phyloP scores from a whole-genome alignment of 2,113 vertebrate species.

The Clarias magur region DNA sequence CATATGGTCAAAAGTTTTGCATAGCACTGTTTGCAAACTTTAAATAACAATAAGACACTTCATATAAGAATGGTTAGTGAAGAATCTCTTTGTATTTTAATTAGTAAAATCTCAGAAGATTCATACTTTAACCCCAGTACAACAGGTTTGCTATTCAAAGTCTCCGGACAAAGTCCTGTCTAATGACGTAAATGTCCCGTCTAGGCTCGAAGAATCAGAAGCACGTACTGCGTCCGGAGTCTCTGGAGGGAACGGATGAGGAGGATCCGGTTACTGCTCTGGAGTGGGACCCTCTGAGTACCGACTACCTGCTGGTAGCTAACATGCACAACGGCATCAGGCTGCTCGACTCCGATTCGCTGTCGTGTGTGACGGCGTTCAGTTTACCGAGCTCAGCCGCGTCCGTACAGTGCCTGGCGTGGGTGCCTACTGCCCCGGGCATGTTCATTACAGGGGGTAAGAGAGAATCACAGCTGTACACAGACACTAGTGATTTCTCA shows the following conservation, averaged over 20 bases:
- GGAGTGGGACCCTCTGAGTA: conserved; percentile 95
- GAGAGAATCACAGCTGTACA: background rate
- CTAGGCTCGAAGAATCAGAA: conserved; percentile 90
- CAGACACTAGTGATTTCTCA: background rate
- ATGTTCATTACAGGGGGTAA: conserved; percentile 95
- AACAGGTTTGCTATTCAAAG: background rate
- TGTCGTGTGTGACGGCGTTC: conserved; percentile 88
- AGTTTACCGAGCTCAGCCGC: conserved; percentile 84
- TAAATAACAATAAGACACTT: background rate
- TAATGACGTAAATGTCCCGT: background rate
- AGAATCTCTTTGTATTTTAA: background rate
- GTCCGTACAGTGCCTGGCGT: conserved; percentile 93
- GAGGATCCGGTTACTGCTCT: conserved; percentile 92
- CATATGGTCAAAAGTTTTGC: too few relatives aligned
- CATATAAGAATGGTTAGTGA: background rate
- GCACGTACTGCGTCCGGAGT: conserved; percentile 89
- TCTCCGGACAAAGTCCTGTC: background rate
- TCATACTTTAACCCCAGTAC: background rate
- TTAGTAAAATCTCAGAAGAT: background rate
- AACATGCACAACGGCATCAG: conserved; percentile 91
- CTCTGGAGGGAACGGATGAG: conserved; percentile 91
- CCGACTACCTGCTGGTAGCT: conserved; percentile 91
- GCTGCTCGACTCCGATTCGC: conserved; percentile 87
- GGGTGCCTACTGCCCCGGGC: conserved; percentile 95
- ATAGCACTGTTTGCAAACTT: too few relatives aligned